Evolutionary conservation across 2,888 invertebrate genomes (phyloP).

Genomic region (Synergus japonicus): DNA sequence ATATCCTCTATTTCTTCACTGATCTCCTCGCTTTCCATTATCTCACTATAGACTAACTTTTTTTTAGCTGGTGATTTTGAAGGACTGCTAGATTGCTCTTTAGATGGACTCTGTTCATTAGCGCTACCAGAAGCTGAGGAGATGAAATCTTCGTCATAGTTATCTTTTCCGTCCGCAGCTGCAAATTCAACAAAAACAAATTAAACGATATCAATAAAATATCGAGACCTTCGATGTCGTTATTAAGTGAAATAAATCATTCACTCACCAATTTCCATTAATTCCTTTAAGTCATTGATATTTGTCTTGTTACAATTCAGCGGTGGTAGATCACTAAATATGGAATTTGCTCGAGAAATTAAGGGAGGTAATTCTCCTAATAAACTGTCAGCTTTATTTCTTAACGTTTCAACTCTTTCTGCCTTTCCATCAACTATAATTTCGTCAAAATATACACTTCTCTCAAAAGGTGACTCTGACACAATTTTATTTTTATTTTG

Average conservation of each 20-base stretch:
- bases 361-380: slow-evolving; percentile 69
- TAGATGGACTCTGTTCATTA: slow-evolving; percentile 72
- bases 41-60: slow-evolving; percentile 64
- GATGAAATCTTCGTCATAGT: slow-evolving; percentile 73
- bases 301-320: slow-evolving; percentile 73
- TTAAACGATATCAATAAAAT: not conserved
- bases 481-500: slow-evolving; percentile 67
- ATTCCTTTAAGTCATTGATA: slow-evolving; percentile 73
- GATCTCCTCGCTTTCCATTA: slow-evolving; percentile 68
- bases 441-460: slow-evolving; percentile 73
- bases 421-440: slow-evolving; percentile 73
- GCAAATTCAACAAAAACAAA: slow-evolving; percentile 43
- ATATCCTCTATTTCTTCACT: slow-evolving; percentile 72
- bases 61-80: slow-evolving; percentile 59
- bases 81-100: slow-evolving; percentile 64
- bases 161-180: slow-evolving; percentile 66
- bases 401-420: slow-evolving; percentile 66
- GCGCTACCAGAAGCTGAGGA: slow-evolving; percentile 73
- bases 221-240: no score
- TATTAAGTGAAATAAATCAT: slow-evolving; percentile 11
- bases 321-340: slow-evolving; percentile 73
- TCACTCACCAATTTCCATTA: slow-evolving; percentile 72
- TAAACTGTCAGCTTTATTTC: slow-evolving; percentile 64
- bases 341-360: slow-evolving; percentile 68
- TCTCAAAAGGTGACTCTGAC: slow-evolving; percentile 60